Conservation (phyloP, 2,797 vertebrate genomes). For the Ispidina lecontei region DNA sequence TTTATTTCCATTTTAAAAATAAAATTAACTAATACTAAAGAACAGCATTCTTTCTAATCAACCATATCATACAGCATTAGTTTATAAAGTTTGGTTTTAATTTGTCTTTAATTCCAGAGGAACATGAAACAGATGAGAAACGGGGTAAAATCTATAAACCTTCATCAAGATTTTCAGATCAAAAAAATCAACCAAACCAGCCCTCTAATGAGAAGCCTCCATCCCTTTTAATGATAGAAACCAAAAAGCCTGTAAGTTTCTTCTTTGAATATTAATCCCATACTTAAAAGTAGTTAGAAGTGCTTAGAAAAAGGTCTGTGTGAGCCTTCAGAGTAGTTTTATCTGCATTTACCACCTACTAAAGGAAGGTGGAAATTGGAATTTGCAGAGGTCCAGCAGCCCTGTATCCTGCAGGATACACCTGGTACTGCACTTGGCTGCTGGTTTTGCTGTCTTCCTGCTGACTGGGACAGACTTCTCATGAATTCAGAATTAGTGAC, state of each 20-base stretch:
- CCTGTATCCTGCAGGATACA: neutral
- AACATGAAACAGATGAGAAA: conserved; percentile 92
- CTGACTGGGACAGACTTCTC: neutral
- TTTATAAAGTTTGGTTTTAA: conserved; percentile 1
- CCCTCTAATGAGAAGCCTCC: conserved; percentile 88
- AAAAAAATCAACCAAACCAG: conserved; percentile 83
- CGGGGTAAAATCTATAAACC: conserved; percentile 97
- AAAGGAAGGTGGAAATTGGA: neutral
- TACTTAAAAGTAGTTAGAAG: neutral
- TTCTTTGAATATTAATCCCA: neutral
- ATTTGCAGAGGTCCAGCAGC: neutral
- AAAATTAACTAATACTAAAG: neutral
- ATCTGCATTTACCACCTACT: neutral
- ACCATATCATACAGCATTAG: neutral
- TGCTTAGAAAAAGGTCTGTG: neutral
- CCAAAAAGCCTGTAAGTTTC: conserved; percentile 91
- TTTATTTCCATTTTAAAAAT: fast-evolving
- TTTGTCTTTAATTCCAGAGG: conserved; percentile 83
- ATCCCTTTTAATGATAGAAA: conserved; percentile 88
- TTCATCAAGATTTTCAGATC: conserved; percentile 89
- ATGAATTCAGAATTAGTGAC: neutral
- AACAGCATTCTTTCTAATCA: neutral
- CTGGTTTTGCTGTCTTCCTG: neutral
- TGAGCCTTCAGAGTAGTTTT: neutral
- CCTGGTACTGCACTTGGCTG: neutral